Conservation (phyloP, 1,140 invertebrate genomes). For the Belonocnema kinseyi region DNA sequence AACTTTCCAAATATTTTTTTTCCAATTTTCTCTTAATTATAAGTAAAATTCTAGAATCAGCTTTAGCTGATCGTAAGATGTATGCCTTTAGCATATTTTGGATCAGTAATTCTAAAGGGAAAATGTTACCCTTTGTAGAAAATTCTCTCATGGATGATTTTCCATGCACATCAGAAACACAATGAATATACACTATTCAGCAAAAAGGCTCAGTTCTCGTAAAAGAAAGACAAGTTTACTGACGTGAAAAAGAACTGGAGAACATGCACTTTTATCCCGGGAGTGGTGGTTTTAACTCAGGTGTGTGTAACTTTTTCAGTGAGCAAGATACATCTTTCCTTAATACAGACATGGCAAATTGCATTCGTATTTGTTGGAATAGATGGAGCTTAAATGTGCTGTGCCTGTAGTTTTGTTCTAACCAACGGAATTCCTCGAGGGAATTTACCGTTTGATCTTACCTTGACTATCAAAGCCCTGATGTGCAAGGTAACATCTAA, state of each 20-base stretch:
- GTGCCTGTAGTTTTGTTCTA: constrained; percentile 29
- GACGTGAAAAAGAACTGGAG: constrained; percentile 9
- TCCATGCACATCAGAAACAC: not conserved
- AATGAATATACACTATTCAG: not conserved
- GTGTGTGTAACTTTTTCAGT: not conserved
- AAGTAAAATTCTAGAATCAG: too few relatives aligned
- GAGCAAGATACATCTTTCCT: not conserved
- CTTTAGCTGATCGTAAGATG: not conserved
- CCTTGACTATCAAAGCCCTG: not conserved
- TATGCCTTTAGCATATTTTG: not conserved
- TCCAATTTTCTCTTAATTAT: too few relatives aligned
- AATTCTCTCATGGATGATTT: constrained; percentile 24
- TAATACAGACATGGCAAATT: not conserved
- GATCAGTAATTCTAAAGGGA: not conserved
- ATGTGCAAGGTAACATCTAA: constrained; percentile 11
- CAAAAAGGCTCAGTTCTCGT: constrained; percentile 17
- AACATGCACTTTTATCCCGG: constrained; percentile 4
- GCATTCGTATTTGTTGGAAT: not conserved
- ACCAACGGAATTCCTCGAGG: constrained; percentile 33
- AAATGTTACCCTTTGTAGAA: not conserved
- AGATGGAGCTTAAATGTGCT: constrained; percentile 28
- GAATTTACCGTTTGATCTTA: constrained; percentile 45
- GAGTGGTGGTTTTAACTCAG: constrained; percentile 1
- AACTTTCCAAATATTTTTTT: too few relatives aligned
- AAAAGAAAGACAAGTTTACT: constrained; percentile 5